Evolutionary conservation across 2,113 vertebrate species (phyloP).

Genomic region (Takifugu flavidus): DNA sequence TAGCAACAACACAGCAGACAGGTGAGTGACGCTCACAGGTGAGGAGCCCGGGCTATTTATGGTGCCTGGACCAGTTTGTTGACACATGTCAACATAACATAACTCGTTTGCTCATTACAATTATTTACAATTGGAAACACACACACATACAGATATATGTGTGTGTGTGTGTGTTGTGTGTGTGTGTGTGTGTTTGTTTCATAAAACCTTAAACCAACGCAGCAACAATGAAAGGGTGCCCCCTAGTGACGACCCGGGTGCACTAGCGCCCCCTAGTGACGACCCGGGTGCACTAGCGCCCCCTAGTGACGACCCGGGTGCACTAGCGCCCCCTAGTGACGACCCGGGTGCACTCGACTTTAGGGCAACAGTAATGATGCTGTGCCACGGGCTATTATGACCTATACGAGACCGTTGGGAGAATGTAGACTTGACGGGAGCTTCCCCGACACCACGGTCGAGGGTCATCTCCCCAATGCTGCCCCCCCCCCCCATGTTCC

Average conservation of each 20-base stretch:
- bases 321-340: no score
- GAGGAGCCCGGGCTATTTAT: neutral
- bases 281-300: no score
- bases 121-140: no score
- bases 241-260: slow-evolving; percentile 43
- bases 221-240: slow-evolving; percentile 58
- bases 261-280: slow-evolving; percentile 55
- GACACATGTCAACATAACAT: no score
- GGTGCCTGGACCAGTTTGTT: neutral
- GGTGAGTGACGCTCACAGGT: no score
- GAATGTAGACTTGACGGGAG: neutral
- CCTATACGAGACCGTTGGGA: neutral
- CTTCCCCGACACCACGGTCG: neutral
- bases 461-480: no score
- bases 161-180: no score
- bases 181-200: no score
- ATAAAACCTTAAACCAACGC: neutral
- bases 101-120: no score
- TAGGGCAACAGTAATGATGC: slow-evolving; percentile 10
- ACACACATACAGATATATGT: no score
- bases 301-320: no score
- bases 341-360: slow-evolving; percentile 28
- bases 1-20: no score
- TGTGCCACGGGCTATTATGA: slow-evolving; percentile 10
- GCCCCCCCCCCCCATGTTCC: neutral